phyloP scores from a whole-genome alignment of 35 echinoderm and acorn worm species.

The Holothuria glaberrima region DNA sequence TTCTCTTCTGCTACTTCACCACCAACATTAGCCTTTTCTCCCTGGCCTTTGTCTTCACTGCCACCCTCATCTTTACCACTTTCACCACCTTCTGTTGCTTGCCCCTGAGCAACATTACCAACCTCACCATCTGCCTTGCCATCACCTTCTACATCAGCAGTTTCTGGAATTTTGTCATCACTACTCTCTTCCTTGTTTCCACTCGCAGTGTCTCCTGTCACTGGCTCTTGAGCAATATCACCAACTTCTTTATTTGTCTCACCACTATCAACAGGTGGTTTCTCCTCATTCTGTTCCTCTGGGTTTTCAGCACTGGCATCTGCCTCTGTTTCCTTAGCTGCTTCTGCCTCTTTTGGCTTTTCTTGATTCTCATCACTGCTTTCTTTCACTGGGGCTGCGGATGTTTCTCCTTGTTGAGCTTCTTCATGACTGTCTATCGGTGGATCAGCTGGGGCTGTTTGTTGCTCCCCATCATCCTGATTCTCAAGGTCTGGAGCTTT shows the following conservation, averaged over 20 bases:
- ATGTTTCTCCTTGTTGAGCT: too few relatives aligned
- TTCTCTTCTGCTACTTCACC: constrained; percentile 7
- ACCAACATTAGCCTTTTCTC: constrained; percentile 29
- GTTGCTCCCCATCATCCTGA: constrained; percentile 9
- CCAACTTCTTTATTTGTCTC: background rate
- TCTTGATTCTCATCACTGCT: too few relatives aligned
- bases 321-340: too few relatives aligned
- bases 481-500: too few relatives aligned
- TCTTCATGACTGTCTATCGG: constrained; percentile 2
- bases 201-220: background rate
- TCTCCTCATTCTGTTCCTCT: background rate
- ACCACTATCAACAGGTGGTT: background rate
- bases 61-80: constrained; percentile 6
- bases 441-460: background rate
- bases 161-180: too few relatives aligned
- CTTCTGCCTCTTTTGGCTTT: too few relatives aligned
- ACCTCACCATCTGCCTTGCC: background rate
- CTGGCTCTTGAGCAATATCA: background rate
- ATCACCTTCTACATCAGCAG: background rate
- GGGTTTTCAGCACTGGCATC: too few relatives aligned
- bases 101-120: background rate
- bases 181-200: too few relatives aligned
- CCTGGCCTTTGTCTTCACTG: constrained; percentile 18
- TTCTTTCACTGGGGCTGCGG: too few relatives aligned
- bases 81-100: constrained; percentile 10